These are phyloP conservation scores for Lates japonicus DNA, from an alignment of 2,797 vertebrate genomes.

Conservation along the genomic window DNA sequence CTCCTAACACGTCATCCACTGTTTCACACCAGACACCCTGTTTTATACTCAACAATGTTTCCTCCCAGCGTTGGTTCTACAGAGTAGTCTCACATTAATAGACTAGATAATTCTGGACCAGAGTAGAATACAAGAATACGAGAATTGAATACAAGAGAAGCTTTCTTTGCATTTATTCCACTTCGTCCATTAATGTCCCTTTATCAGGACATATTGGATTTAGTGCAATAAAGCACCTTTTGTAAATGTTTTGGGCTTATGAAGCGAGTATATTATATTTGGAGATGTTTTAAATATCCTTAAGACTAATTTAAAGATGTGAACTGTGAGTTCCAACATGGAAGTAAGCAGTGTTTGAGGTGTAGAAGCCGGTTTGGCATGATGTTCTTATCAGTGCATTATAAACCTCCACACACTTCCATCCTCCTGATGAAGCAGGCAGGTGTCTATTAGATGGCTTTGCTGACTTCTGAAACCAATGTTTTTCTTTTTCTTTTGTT, in stretches of 20 bases:
- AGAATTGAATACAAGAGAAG: background rate
- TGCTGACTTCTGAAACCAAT: no score
- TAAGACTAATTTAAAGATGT: background rate
- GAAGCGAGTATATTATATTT: no score
- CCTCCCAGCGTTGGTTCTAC: conserved; percentile 38
- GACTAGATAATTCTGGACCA: background rate
- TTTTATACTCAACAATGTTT: conserved; percentile 48
- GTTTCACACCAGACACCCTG: conserved; percentile 61
- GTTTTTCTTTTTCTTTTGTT: no score
- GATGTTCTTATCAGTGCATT: no score
- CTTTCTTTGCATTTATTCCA: background rate
- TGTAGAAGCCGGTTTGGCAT: no score
- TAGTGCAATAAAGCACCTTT: background rate
- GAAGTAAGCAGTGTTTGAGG: no score
- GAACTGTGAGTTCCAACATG: background rate
- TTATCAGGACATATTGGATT: background rate
- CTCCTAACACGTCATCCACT: conserved; percentile 63
- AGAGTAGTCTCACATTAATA: conserved; percentile 11
- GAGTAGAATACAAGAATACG: background rate
- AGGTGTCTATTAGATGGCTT: no score
- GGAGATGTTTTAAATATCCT: background rate
- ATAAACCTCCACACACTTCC: no score
- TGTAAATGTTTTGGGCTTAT: no score
- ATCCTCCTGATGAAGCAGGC: no score
- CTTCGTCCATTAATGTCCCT: background rate